Evolutionary conservation across 2,113 vertebrate genomes (phyloP).

Genomic region (Syngnathoides biaculeatus): DNA sequence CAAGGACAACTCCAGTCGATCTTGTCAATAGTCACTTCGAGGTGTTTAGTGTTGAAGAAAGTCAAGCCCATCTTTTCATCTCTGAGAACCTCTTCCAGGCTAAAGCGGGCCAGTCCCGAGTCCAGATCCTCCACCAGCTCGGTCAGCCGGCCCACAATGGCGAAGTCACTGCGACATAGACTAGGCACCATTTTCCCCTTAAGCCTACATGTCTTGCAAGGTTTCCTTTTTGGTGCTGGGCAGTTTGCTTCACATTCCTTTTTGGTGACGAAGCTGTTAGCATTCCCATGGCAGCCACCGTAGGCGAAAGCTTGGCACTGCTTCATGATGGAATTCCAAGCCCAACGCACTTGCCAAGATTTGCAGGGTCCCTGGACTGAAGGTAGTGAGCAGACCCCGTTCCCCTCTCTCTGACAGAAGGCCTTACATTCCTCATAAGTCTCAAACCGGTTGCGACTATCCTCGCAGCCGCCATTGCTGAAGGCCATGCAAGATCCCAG

Average conservation of each 20-base stretch:
- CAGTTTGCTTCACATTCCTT: slow-evolving; percentile 86
- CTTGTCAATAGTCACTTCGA: slow-evolving; percentile 86
- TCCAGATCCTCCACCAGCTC: slow-evolving; percentile 92
- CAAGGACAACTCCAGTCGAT: slow-evolving; percentile 93
- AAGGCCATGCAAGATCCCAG: slow-evolving; percentile 83
- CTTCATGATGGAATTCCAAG: slow-evolving; percentile 83
- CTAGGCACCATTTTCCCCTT: slow-evolving; percentile 86
- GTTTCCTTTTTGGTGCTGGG: slow-evolving; percentile 77
- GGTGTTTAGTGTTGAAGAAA: slow-evolving; percentile 87
- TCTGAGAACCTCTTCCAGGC: slow-evolving; percentile 85
- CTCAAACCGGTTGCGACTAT: slow-evolving; percentile 82
- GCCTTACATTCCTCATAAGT: slow-evolving; percentile 87
- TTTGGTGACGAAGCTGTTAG: slow-evolving; percentile 86
- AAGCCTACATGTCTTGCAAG: slow-evolving; percentile 82
- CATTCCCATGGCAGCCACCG: slow-evolving; percentile 88
- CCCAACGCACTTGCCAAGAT: slow-evolving; percentile 87
- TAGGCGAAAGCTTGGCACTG: slow-evolving; percentile 90
- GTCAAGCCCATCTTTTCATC: slow-evolving; percentile 95
- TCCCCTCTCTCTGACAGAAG: slow-evolving; percentile 77
- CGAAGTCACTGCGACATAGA: slow-evolving; percentile 93
- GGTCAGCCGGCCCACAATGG: slow-evolving; percentile 87
- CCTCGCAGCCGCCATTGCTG: slow-evolving; percentile 76
- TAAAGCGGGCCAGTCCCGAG: slow-evolving; percentile 84
- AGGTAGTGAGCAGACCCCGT: slow-evolving; percentile 80
- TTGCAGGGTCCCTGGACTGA: slow-evolving; percentile 91